A percentile compares a stretch with the other conserved stretches of the same genome.
phyloP scores from a whole-genome alignment of 2,113 vertebrate genomes.

The Cynopterus brachyotis region DNA sequence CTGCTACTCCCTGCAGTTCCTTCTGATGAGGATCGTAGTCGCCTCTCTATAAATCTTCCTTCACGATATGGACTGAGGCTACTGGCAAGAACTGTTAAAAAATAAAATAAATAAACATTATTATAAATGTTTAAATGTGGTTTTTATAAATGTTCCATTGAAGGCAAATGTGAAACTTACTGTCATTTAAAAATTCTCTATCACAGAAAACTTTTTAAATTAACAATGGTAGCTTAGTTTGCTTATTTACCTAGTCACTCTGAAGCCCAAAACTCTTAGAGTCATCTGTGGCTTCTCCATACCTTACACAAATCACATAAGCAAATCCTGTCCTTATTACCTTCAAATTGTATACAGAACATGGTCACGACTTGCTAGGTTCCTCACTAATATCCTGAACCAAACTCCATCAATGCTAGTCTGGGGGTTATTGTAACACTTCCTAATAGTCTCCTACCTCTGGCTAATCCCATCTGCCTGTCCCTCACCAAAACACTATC shows the following conservation, averaged over 20 bases:
- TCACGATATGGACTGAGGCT: slow-evolving; percentile 92
- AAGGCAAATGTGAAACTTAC: background rate
- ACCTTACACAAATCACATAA: background rate
- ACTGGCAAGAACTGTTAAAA: slow-evolving; percentile 80
- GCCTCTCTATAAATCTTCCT: slow-evolving; percentile 91
- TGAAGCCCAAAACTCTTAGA: background rate
- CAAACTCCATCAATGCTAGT: background rate
- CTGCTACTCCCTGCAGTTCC: slow-evolving; percentile 93
- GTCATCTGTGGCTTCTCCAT: background rate
- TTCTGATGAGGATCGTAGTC: slow-evolving; percentile 95
- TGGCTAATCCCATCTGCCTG: background rate
- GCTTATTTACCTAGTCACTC: background rate
- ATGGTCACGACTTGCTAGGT: background rate
- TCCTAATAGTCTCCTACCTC: background rate
- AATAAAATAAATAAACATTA: slow-evolving; percentile 15
- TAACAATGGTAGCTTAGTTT: background rate
- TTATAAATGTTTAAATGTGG: background rate
- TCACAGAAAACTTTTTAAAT: background rate
- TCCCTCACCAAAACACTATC: background rate
- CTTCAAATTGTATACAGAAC: background rate
- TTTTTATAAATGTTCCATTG: background rate
- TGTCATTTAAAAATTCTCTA: background rate
- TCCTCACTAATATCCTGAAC: background rate
- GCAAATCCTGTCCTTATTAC: background rate
- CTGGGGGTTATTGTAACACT: background rate